phyloP scores from a whole-genome alignment of 2,113 vertebrate species.

The Gambusia holbrooki region DNA sequence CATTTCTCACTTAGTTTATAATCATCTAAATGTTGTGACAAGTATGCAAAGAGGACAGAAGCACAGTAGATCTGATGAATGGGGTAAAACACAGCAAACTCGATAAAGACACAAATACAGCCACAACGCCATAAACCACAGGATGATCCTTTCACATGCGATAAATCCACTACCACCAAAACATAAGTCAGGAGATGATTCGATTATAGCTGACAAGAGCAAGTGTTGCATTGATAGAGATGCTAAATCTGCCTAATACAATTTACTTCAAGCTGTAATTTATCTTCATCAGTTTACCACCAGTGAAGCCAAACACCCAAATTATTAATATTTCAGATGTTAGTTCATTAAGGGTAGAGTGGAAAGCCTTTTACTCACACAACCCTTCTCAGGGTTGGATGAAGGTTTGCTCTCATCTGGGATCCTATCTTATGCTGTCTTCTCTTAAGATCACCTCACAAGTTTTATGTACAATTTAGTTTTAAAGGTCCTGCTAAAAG shows the following conservation, averaged over 20 bases:
- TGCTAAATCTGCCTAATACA: slow-evolving; percentile 24
- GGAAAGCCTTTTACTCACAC: neutral
- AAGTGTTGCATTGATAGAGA: slow-evolving; percentile 37
- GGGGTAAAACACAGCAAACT: slow-evolving; percentile 15
- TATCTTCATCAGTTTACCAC: slow-evolving; percentile 42
- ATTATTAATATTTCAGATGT: slow-evolving; percentile 45
- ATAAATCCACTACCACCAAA: slow-evolving; percentile 25
- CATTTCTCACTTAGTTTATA: slow-evolving; percentile 33
- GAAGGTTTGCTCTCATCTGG: neutral
- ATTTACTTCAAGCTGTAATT: slow-evolving; percentile 51
- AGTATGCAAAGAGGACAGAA: slow-evolving; percentile 24
- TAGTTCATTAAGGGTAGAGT: slow-evolving; percentile 26
- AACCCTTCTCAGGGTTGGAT: neutral
- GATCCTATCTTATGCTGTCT: neutral
- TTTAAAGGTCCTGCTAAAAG: neutral
- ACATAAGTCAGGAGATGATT: slow-evolving; percentile 34
- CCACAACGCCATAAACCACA: slow-evolving; percentile 5
- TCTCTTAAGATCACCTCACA: neutral
- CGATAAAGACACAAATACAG: slow-evolving; percentile 36
- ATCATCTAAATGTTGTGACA: slow-evolving; percentile 66
- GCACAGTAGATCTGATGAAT: slow-evolving; percentile 50
- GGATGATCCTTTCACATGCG: slow-evolving; percentile 23
- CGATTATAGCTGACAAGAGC: slow-evolving; percentile 44
- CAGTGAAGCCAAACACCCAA: slow-evolving; percentile 22
- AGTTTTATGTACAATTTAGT: neutral